Evolutionary conservation across 2,888 invertebrate species (phyloP).

Genomic region (Laspeyria flexula): DNA sequence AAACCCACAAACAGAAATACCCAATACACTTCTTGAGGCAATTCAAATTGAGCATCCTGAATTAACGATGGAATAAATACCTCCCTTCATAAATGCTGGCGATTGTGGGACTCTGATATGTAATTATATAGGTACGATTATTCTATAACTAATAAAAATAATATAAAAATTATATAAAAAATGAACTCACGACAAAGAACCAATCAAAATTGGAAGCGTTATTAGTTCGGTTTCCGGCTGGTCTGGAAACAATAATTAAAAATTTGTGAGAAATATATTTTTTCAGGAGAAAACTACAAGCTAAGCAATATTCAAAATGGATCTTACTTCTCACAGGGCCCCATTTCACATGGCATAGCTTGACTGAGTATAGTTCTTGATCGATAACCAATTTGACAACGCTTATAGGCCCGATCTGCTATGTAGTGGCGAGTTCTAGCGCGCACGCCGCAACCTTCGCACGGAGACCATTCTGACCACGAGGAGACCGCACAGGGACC

Average conservation of each 20-base stretch:
- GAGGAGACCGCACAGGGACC: conserved; percentile 89
- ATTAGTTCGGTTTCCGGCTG: conserved; percentile 54
- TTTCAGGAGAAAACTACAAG: too few relatives aligned
- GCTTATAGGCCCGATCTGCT: conserved; percentile 87
- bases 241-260: conserved; percentile 55
- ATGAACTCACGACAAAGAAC: conserved; percentile 71
- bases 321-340: conserved; percentile 70
- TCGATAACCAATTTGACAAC: conserved; percentile 83
- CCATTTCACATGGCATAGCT: conserved; percentile 77
- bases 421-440: conserved; percentile 89
- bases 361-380: conserved; percentile 72
- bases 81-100: too few relatives aligned
- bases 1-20: too few relatives aligned
- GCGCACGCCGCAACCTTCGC: conserved; percentile 89
- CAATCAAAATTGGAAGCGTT: conserved; percentile 74
- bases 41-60: too few relatives aligned
- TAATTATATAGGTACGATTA: too few relatives aligned
- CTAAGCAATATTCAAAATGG: background rate
- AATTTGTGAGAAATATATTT: too few relatives aligned
- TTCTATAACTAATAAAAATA: too few relatives aligned
- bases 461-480: conserved; percentile 93
- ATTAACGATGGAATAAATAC: too few relatives aligned
- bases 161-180: background rate
- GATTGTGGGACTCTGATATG: too few relatives aligned
- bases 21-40: too few relatives aligned